Base-by-base conservation (phyloP, 2,888 invertebrate species). In the Corythucha ciliata region DNA sequence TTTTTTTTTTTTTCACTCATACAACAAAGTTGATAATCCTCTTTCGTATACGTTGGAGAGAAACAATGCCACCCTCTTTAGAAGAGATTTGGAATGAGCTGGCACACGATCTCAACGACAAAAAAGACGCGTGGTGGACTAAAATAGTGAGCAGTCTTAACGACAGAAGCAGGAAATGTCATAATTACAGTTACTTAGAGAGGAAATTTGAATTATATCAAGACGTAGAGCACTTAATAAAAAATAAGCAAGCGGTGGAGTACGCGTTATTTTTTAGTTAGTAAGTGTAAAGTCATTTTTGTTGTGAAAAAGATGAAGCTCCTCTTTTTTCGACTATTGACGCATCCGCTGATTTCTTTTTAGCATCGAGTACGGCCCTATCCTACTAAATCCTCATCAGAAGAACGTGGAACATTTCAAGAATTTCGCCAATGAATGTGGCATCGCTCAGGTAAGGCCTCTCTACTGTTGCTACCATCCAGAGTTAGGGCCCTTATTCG, bases 321-420 rank as follows among this genome's bases (percentile, higher is more conserved):
- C 8, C 29, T 29, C 29, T 29, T 29, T 8, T 12, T 12, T 12
- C 4, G 14, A 37, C 8, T 12, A 4, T 37, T 37, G 12, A 36
- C 10, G 8, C 8, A 14, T 36, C 36, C 36, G 16, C 8, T 39
- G n/a, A 14, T 51, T 59, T 53, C 37, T 47, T 65, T 68, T 51
- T 63, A 77, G 77, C 59, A 68, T 73, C 54, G 72, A 74, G 55
- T 79, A 78, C 62, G 74, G 77, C 62, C 76, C 77, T 4, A 72
- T 71, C 59, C 68, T 71, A 29, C 63, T 69, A 44, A 74, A 75
- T 56, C 74, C 72, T 56, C 75, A 75, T 55, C 72, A 72, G 56
- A 71, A 70, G 58, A 77, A 76, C 62, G 64, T 74, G 14, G 70
- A 73, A 45, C 66, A 71, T 54, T 75, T 77, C 59, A 67, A 67